Evolutionary conservation across 2,113 vertebrate genomes (phyloP), one percentile per base, ranked within the genome.

Genomic region (Phylloscopus trochilus): DNA sequence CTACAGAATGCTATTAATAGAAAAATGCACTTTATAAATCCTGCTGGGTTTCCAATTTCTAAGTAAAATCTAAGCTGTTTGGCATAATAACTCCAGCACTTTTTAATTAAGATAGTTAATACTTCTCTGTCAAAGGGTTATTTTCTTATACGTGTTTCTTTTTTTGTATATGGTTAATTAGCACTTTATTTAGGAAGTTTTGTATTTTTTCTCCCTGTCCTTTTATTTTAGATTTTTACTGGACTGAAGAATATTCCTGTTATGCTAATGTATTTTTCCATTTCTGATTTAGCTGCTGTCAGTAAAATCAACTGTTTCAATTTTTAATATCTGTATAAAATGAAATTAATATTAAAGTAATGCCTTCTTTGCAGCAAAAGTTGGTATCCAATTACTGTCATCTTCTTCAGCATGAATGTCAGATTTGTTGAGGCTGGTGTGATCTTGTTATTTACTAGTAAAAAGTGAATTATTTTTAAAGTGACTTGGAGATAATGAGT

Each of bases 91-190:
- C 55, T 89, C 21, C 27, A 59, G 37, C 72, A 72, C 43, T 87
- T 95, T 93, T 89, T 93, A 96, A 93, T 96, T 95, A 83, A 78
- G 60, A 35, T 17, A 74, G 77, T 88, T 89, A 94, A 96, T 95
- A 69, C 43, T 87, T 93, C 39, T 93, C 86, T 96, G 83, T 70
- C 78, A 89, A 81, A 16, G 75, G 64, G 22, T 31, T 80, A 75
- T 69, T 83, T 94, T 89, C 53, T 83, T 78, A 41, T 75, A 41
- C 3, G 0, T 24, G 6, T 47, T 92, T 79, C 18, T 68, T 95
- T 81, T 44, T 23, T 62, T 64, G 8, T 21, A 77, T 79, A 19
- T 53, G 10, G 21, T 76, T 87, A 74, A 58, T 89, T 87, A 77
- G 69, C 33, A 52, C 19, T 91, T 84, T 78, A 77, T 81, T 87